Conservation (phyloP, 2,888 invertebrate genomes). For the Eupithecia subfuscata region DNA sequence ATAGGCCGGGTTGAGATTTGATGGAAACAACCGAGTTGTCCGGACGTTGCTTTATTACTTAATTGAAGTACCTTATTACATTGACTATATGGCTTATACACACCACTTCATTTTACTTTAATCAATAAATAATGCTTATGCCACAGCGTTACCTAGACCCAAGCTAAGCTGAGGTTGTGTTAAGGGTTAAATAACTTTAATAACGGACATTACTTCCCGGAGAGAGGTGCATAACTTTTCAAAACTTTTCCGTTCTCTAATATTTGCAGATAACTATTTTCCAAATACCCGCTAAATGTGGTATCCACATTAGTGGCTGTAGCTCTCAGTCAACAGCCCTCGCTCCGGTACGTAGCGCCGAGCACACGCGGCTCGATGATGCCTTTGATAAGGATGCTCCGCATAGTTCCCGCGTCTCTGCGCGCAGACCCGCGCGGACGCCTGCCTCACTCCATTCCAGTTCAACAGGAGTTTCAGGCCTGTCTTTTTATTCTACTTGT, state of each 20-base stretch:
- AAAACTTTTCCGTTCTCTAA: background rate
- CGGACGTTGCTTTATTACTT: too few species aligned
- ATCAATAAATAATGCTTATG: background rate
- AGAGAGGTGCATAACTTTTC: background rate
- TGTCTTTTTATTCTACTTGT: background rate
- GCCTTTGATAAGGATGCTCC: constrained; percentile 78
- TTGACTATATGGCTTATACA: too few species aligned
- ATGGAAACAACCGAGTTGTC: too few species aligned
- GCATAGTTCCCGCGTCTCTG: constrained; percentile 61
- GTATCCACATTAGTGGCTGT: background rate
- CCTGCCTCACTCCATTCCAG: background rate
- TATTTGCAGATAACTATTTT: background rate
- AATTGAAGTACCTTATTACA: too few species aligned
- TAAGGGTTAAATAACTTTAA: background rate
- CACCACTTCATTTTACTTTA: too few species aligned
- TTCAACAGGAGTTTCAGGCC: background rate
- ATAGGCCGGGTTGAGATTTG: too few species aligned
- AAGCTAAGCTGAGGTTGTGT: too few species aligned
- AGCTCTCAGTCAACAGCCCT: constrained; percentile 46
- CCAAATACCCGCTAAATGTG: background rate
- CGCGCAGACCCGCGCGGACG: background rate
- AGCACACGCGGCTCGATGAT: constrained; percentile 69
- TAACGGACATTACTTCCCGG: background rate
- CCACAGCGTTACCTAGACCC: too few species aligned
- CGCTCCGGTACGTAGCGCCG: constrained; percentile 39